Conservation (phyloP, 2,797 vertebrate genomes). For the Ispidina lecontei region DNA sequence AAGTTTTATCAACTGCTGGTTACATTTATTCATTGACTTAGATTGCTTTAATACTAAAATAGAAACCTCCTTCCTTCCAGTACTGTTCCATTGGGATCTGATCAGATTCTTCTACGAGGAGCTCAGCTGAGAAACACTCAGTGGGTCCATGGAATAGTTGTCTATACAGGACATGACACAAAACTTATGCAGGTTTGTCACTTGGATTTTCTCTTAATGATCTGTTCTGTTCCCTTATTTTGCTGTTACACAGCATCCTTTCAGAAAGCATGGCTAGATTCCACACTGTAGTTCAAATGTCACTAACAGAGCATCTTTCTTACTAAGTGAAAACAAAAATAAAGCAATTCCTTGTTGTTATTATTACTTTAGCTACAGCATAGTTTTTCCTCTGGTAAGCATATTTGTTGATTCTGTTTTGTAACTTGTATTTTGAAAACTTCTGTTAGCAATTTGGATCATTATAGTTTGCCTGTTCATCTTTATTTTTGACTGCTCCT, state of each 20-base stretch:
- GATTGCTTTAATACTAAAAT: not conserved
- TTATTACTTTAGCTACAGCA: not conserved
- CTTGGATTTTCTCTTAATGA: not conserved
- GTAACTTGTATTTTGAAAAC: not conserved
- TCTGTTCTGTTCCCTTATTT: not conserved
- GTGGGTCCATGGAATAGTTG: constrained; percentile 96
- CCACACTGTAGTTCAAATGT: not conserved
- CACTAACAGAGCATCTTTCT: not conserved
- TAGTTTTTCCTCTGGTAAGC: not conserved
- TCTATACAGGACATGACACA: constrained; percentile 98
- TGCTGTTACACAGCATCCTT: not conserved
- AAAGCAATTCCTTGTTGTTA: not conserved
- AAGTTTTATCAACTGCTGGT: not conserved
- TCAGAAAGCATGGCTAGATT: not conserved
- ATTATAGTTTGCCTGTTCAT: not conserved
- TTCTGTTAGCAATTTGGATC: not conserved
- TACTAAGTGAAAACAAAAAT: not conserved
- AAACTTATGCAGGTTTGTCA: constrained; percentile 97
- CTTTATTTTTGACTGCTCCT: constrained; percentile 14
- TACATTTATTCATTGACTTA: not conserved
- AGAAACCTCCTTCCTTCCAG: constrained; percentile 73
- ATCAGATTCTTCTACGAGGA: constrained; percentile 96
- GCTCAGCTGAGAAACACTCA: constrained; percentile 98
- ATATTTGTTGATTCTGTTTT: not conserved
- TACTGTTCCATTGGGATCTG: constrained; percentile 91